Evolutionary conservation across 2,113 vertebrate species (phyloP).

Genomic region (Nannospalax galili): DNA sequence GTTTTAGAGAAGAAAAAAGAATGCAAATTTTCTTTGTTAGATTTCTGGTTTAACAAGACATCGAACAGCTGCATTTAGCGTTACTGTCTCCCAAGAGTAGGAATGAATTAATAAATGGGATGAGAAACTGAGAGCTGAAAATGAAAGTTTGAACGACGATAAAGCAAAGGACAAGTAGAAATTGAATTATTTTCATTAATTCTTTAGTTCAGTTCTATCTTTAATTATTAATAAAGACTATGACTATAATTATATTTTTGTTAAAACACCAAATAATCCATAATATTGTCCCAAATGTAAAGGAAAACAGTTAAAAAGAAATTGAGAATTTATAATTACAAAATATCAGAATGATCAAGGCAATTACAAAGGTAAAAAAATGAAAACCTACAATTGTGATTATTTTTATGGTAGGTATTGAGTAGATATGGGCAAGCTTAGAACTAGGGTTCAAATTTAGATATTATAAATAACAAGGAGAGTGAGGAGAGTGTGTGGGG

Average conservation of each 20-base stretch:
- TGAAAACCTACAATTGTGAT: background rate
- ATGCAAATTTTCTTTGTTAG: background rate
- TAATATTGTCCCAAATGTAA: background rate
- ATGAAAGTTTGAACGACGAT: background rate
- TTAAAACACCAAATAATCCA: background rate
- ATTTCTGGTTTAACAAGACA: constrained; percentile 33
- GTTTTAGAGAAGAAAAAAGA: background rate
- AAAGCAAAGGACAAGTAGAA: background rate
- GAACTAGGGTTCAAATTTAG: background rate
- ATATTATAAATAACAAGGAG: background rate
- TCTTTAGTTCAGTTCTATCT: background rate
- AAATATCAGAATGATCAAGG: background rate
- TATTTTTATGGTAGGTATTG: background rate
- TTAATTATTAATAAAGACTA: background rate
- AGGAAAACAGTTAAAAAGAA: background rate
- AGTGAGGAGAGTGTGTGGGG: background rate
- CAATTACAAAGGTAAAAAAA: background rate
- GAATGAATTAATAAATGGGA: background rate
- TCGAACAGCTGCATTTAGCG: background rate
- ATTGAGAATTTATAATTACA: background rate
- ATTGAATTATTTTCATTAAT: constrained; percentile 20
- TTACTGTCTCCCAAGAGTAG: background rate
- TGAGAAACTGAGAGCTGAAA: background rate
- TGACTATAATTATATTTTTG: background rate
- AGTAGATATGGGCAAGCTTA: background rate